These are phyloP conservation scores for Nezara viridula DNA, from an alignment of 2,888 invertebrate genomes.

Conservation along the genomic window DNA sequence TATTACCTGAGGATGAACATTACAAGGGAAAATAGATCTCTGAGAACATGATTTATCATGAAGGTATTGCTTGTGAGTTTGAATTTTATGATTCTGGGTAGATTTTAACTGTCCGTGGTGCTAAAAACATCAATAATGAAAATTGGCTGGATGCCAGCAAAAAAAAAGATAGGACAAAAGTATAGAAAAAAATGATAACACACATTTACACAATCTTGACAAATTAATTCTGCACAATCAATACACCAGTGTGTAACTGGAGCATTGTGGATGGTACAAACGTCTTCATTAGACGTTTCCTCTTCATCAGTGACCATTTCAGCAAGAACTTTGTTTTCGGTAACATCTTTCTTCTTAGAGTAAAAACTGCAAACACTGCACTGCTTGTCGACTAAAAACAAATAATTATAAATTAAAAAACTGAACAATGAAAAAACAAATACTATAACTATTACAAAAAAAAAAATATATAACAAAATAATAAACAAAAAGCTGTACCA, in stretches of 20 bases:
- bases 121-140: constrained; percentile 69
- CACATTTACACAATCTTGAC: constrained; percentile 85
- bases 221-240: constrained; percentile 92
- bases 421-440: not conserved
- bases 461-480: too few species aligned
- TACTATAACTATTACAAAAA: too few species aligned
- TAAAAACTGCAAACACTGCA: constrained; percentile 36
- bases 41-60: constrained; percentile 59
- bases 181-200: constrained; percentile 63
- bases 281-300: not conserved
- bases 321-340: constrained; percentile 55
- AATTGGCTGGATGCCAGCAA: not conserved
- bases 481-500: too few species aligned
- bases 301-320: constrained; percentile 54
- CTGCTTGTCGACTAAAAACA: constrained; percentile 22
- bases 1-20: constrained; percentile 80
- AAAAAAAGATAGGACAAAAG: not conserved
- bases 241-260: constrained; percentile 91
- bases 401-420: not conserved
- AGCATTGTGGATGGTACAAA: constrained; percentile 85
- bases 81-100: constrained; percentile 93
- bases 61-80: constrained; percentile 81
- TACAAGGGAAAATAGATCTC: constrained; percentile 72
- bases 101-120: constrained; percentile 94
- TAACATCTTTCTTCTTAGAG: constrained; percentile 40